These are phyloP conservation scores for Cryptoprocta ferox DNA, from an alignment of 2,797 vertebrate species.

Conservation along the genomic window DNA sequence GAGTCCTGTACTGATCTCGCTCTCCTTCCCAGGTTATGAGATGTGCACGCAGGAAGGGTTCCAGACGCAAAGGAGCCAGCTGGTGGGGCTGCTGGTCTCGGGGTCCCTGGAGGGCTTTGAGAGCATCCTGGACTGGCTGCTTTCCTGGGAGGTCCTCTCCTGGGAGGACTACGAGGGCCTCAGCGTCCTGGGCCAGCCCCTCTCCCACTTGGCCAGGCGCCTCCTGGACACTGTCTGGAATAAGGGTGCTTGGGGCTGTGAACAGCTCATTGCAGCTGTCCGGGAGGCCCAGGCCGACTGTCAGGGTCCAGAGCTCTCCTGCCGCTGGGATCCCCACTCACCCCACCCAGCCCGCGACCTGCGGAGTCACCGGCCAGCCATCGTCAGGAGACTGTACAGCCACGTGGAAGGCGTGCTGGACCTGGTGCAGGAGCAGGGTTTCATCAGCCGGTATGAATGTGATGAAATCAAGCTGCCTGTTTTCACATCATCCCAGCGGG, in stretches of 20 bases:
- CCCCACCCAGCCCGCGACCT: slow-evolving; percentile 80
- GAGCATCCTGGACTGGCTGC: slow-evolving; percentile 89
- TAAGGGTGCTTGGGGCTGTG: slow-evolving; percentile 88
- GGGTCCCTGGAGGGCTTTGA: slow-evolving; percentile 90
- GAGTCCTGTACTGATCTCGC: not conserved
- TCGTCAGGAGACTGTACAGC: slow-evolving; percentile 86
- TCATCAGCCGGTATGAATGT: slow-evolving; percentile 87
- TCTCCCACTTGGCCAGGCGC: slow-evolving; percentile 86
- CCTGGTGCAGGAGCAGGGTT: slow-evolving; percentile 81
- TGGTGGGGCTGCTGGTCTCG: slow-evolving; percentile 87
- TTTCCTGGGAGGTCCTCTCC: slow-evolving; percentile 87
- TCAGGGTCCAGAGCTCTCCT: not conserved
- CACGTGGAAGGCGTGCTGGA: slow-evolving; percentile 85
- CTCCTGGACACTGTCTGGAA: slow-evolving; percentile 88
- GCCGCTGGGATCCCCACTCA: slow-evolving; percentile 21
- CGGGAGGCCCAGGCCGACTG: slow-evolving; percentile 63
- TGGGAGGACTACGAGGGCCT: slow-evolving; percentile 92
- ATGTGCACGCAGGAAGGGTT: slow-evolving; percentile 88
- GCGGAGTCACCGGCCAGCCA: slow-evolving; percentile 84
- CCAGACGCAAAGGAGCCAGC: slow-evolving; percentile 86
- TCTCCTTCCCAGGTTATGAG: slow-evolving; percentile 71
- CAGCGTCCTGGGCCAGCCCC: slow-evolving; percentile 81
- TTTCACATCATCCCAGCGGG: slow-evolving; percentile 91
- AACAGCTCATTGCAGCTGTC: slow-evolving; percentile 84
- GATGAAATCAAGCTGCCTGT: slow-evolving; percentile 88